Conservation (phyloP, 2,888 invertebrate genomes). For the Aromia moschata region DNA sequence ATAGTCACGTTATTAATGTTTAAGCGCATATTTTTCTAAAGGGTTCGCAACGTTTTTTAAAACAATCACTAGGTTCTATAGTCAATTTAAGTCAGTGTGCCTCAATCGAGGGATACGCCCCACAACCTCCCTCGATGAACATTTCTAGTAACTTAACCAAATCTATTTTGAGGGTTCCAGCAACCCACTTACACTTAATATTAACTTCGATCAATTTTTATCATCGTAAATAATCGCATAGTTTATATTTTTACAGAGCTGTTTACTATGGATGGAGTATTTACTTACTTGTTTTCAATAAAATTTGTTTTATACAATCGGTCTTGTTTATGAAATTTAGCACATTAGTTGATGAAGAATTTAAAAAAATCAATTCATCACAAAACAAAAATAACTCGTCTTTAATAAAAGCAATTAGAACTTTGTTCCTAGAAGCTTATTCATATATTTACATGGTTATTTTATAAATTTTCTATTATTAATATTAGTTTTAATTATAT, state of each 20-base stretch:
- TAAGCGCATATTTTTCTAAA: slow-evolving; percentile 6
- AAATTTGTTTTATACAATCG: slow-evolving; percentile 46
- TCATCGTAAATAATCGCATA: slow-evolving; percentile 28
- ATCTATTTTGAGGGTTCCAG: slow-evolving; percentile 5
- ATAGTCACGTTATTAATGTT: slow-evolving; percentile 12
- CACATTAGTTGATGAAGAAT: no score
- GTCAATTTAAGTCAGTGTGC: slow-evolving; percentile 9
- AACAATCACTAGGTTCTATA: slow-evolving; percentile 5
- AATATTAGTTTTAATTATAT: no score
- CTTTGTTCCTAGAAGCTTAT: no score
- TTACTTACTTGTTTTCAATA: slow-evolving; percentile 53
- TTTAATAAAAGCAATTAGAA: no score
- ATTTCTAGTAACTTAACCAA: slow-evolving; percentile 17
- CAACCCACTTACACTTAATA: not conserved
- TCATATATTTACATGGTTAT: no score
- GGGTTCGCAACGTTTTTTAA: slow-evolving; percentile 1
- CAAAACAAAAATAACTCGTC: no score
- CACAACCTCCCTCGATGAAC: no score
- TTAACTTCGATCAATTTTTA: slow-evolving; percentile 16
- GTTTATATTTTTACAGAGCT: slow-evolving; percentile 39
- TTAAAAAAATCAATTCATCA: no score
- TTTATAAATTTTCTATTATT: no score
- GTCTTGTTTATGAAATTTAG: no score
- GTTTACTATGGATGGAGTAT: slow-evolving; percentile 34
- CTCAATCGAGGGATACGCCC: not conserved